Base-by-base conservation (phyloP, 1,140 invertebrate genomes). In the Orussus abietinus region DNA sequence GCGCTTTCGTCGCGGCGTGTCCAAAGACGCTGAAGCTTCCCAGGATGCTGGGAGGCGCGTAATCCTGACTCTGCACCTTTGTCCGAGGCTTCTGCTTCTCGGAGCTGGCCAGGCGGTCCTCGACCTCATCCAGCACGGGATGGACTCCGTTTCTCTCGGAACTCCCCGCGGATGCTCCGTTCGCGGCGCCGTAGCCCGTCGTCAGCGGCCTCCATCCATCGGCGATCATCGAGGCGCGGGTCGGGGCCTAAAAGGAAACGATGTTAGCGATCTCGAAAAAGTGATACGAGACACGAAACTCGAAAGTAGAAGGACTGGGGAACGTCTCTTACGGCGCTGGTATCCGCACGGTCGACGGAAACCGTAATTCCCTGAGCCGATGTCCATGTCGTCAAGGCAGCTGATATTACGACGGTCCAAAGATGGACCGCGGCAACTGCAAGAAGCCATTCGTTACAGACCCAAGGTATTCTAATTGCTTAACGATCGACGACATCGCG, bases 1-100 rank as follows among this genome's bases (percentile, higher is more conserved):
- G 57, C 1, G 65, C 58, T 33, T 75, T 72, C 0, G 66, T 37
- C 1, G 66, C 58, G 1, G 64, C 62, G 29, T 74, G 69, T 1
- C 71, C 65, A 15, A 75, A 72, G 0, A 67, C 55, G 12, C 60
- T 66, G 29, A 75, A 75, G 14, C 69, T 74, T 3, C 72, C 74
- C 4, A 76, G 47, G 35, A 77, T 72, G 35, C 62, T 70, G 0
- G 73, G 66, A 0, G 73, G 73, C 42, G 10, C 64, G 44, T 61
- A 69, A 4, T 72, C 68, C 10, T 65, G 56, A 3, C 6, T 15
- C 20, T 21, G 29, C 39, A 13, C 11, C 22, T 38, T 30, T 35
- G 3, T 13, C 9, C 58, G 55, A 0, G 64, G 35, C 17, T 63
- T 65, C 5, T 59, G 19, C 9, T 65, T 60, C 11, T 70, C 63